These are phyloP conservation scores for Psophia crepitans DNA, from an alignment of 2,113 vertebrate genomes.

Conservation along the genomic window DNA sequence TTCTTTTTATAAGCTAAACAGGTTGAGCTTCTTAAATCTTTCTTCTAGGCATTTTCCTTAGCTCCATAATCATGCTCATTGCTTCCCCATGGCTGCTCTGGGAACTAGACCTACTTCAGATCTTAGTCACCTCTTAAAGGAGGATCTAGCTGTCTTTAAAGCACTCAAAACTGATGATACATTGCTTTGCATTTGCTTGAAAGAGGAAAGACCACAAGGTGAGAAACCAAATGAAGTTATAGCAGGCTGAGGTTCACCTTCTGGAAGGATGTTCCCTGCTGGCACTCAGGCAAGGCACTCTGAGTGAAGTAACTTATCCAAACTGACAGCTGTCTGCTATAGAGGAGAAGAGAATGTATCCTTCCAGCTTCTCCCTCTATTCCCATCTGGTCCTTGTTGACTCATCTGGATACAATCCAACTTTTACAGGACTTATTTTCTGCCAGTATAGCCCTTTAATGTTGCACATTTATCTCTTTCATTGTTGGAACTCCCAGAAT, in stretches of 20 bases:
- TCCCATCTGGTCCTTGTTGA: not conserved
- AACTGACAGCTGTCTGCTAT: not conserved
- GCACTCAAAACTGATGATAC: not conserved
- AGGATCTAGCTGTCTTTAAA: not conserved
- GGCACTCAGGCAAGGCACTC: not conserved
- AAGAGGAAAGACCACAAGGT: not conserved
- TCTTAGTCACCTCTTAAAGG: not conserved
- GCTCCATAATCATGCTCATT: not conserved
- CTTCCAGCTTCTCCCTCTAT: not conserved
- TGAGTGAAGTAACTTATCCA: not conserved
- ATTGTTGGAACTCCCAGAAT: not conserved
- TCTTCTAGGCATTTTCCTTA: not conserved
- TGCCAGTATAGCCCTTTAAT: not conserved
- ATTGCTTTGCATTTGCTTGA: not conserved
- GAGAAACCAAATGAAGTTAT: not conserved
- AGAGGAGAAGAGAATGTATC: not conserved
- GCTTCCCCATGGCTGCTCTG: fast-evolving
- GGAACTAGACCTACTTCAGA: not conserved
- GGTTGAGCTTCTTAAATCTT: not conserved
- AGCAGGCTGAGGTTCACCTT: not conserved
- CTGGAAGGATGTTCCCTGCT: not conserved
- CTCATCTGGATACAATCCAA: not conserved
- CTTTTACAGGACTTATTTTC: not conserved
- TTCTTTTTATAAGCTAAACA: not conserved
- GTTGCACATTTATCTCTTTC: not conserved